Percentiles rank a stretch among this genome's conserved stretches.
These are phyloP conservation scores for Typhlomys cinereus DNA, from an alignment of 2,113 vertebrate genomes.

Conservation along the genomic window DNA sequence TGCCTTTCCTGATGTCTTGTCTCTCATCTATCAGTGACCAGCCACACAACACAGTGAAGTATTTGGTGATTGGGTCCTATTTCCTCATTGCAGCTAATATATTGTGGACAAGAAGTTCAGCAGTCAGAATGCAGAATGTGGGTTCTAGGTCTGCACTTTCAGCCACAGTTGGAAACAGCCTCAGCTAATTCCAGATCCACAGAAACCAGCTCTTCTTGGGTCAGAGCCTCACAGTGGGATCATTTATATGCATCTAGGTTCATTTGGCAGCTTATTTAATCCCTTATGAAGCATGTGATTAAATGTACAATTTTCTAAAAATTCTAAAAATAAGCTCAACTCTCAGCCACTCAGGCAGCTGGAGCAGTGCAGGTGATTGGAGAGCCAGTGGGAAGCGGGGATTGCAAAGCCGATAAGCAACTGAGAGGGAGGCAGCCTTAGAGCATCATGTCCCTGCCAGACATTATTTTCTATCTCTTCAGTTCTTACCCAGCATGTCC, in stretches of 20 bases:
- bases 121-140: too few species aligned
- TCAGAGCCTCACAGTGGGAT: neutral
- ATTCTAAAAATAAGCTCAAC: neutral
- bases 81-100: neutral
- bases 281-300: constrained; percentile 23
- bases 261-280: neutral
- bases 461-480: neutral
- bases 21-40: neutral
- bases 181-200: neutral
- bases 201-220: neutral
- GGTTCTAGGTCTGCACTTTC: neutral
- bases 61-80: too few species aligned
- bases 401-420: neutral
- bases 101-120: neutral
- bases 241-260: neutral
- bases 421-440: neutral
- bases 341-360: neutral
- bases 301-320: constrained; percentile 41
- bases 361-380: neutral
- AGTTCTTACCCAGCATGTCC: neutral
- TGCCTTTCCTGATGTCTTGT: neutral
- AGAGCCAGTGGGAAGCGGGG: neutral
- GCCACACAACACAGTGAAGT: neutral
- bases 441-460: neutral
- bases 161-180: neutral